These are phyloP conservation scores for Agapetus fuscipes DNA, from an alignment of 2,888 invertebrate species.

Conservation along the genomic window DNA sequence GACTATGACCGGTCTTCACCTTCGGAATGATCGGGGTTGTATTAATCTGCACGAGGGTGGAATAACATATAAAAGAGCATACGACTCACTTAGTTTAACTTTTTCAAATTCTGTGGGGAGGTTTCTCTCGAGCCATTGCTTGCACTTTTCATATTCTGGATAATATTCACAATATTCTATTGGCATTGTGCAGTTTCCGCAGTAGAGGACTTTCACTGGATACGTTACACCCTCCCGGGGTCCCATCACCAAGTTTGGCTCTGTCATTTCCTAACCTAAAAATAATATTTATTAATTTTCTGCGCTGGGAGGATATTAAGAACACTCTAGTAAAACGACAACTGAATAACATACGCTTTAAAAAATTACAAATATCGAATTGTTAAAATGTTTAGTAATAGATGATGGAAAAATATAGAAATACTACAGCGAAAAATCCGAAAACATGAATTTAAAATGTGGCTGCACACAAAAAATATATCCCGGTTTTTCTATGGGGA, in stretches of 20 bases:
- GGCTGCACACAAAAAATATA: no score
- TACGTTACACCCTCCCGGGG: constrained; percentile 67
- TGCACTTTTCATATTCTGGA: constrained; percentile 95
- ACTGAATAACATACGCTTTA: no score
- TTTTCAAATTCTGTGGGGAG: constrained; percentile 90
- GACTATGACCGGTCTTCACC: no score
- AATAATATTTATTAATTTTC: no score
- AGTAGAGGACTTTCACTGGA: constrained; percentile 78
- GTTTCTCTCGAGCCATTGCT: constrained; percentile 92
- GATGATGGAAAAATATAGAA: no score
- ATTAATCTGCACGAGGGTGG: neutral
- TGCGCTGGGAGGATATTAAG: no score
- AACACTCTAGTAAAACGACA: no score
- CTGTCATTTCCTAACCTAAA: constrained; percentile 38
- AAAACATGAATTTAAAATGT: constrained; percentile 1
- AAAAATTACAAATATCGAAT: no score
- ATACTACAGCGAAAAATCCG: neutral
- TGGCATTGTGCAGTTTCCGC: constrained; percentile 92
- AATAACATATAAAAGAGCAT: neutral
- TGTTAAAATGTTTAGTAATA: no score
- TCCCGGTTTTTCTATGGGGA: no score
- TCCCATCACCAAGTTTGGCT: constrained; percentile 47
- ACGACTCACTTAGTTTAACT: constrained; percentile 57
- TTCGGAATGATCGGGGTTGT: no score
- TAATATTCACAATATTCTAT: constrained; percentile 98